Conservation (phyloP, 2,888 invertebrate species). For the Philereme transversata region DNA sequence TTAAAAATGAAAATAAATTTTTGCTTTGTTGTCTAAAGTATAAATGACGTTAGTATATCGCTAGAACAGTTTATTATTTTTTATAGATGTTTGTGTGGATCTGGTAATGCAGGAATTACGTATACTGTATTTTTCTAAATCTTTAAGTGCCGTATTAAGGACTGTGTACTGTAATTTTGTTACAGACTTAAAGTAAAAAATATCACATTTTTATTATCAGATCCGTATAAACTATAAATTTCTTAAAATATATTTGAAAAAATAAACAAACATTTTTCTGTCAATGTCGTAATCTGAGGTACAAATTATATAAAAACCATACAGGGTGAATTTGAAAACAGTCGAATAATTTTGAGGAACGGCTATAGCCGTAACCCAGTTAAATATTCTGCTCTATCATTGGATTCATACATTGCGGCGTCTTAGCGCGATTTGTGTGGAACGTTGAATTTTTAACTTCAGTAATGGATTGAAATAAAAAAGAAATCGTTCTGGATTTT, state of each 20-base stretch:
- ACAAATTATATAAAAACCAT: slow-evolving; percentile 24
- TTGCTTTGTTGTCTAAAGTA: slow-evolving; percentile 19
- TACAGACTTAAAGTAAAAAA: background rate
- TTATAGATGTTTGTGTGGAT: background rate
- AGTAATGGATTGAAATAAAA: too few relatives aligned
- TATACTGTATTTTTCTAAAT: too few relatives aligned
- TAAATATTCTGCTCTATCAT: too few relatives aligned
- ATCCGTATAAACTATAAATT: slow-evolving; percentile 8
- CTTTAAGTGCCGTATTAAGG: background rate
- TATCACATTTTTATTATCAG: slow-evolving; percentile 2
- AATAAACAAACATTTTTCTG: slow-evolving; percentile 30
- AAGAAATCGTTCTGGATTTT: too few relatives aligned
- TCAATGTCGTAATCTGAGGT: slow-evolving; percentile 41
- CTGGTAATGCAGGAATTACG: background rate
- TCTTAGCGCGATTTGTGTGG: too few relatives aligned
- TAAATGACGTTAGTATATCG: slow-evolving; percentile 14
- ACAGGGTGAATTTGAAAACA: too few relatives aligned
- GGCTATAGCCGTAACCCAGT: too few relatives aligned
- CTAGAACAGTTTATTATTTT: slow-evolving; percentile 8
- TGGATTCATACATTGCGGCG: too few relatives aligned
- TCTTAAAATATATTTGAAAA: background rate
- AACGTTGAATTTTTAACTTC: too few relatives aligned
- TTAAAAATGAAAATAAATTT: too few relatives aligned
- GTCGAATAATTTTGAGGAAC: too few relatives aligned
- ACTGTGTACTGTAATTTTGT: background rate